These are phyloP conservation scores for Tachina fera DNA, from an alignment of 2,888 invertebrate species.

Conservation along the genomic window DNA sequence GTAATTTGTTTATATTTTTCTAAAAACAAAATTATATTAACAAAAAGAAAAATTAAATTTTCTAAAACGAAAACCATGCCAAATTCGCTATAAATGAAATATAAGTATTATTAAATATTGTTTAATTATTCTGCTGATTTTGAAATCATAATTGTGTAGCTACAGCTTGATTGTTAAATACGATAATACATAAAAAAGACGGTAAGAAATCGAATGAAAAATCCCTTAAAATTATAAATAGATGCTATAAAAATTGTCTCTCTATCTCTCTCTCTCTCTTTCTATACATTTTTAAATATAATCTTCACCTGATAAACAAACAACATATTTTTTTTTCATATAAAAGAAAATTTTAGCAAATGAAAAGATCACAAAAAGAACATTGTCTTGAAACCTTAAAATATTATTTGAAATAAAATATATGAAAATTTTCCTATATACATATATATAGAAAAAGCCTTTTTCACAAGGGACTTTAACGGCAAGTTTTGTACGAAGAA, in stretches of 20 bases:
- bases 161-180: slow-evolving; percentile 75
- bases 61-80: slow-evolving; percentile 67
- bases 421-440: too few relatives aligned
- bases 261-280: slow-evolving; percentile 34
- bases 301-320: slow-evolving; percentile 66
- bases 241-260: slow-evolving; percentile 32
- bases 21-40: slow-evolving; percentile 61
- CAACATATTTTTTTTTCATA: slow-evolving; percentile 3
- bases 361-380: slow-evolving; percentile 24
- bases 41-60: slow-evolving; percentile 39
- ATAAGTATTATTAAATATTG: slow-evolving; percentile 68
- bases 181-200: slow-evolving; percentile 24
- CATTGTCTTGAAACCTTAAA: slow-evolving; percentile 34
- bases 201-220: slow-evolving; percentile 62
- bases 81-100: slow-evolving; percentile 72
- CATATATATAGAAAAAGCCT: too few relatives aligned
- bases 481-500: too few relatives aligned
- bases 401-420: background rate
- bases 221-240: slow-evolving; percentile 26
- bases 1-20: slow-evolving; percentile 71
- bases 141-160: slow-evolving; percentile 79
- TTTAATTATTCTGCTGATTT: slow-evolving; percentile 68
- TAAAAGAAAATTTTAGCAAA: slow-evolving; percentile 17
- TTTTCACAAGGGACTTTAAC: too few relatives aligned
- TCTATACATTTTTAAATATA: slow-evolving; percentile 59